Evolutionary conservation across 2,113 vertebrate genomes (phyloP).

Genomic region (Barnardius zonarius): DNA sequence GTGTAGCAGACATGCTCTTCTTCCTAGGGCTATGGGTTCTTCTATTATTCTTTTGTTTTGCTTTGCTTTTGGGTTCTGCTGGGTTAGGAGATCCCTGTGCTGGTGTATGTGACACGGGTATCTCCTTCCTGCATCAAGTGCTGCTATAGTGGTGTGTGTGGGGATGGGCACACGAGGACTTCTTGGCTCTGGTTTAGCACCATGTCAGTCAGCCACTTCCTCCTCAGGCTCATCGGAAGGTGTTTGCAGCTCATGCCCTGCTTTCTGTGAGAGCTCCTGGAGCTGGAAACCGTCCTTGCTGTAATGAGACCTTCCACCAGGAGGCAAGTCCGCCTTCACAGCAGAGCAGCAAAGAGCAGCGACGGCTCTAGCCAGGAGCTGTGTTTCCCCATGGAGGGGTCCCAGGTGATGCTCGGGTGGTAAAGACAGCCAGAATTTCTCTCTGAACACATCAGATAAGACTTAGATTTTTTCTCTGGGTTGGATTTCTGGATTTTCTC

Average conservation of each 20-base stretch:
- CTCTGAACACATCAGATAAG: not conserved
- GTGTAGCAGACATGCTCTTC: rapidly evolving
- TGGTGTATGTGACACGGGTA: rapidly evolving
- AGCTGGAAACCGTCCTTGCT: not conserved
- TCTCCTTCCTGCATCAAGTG: rapidly evolving
- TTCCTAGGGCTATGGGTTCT: not conserved
- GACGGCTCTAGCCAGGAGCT: not conserved
- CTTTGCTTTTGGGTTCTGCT: not conserved
- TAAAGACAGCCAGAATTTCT: not conserved
- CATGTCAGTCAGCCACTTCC: rapidly evolving
- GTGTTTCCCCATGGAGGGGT: not conserved
- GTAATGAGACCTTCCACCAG: slow-evolving; percentile 63
- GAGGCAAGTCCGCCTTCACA: slow-evolving; percentile 28
- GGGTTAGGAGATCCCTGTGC: not conserved
- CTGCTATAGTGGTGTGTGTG: rapidly evolving
- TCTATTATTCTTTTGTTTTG: not conserved
- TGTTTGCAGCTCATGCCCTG: not conserved
- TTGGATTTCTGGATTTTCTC: not conserved
- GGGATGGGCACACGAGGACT: not conserved
- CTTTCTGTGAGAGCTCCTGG: not conserved
- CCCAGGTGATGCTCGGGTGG: not conserved
- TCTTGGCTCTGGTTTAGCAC: not conserved
- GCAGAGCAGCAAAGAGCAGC: not conserved
- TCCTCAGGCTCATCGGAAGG: not conserved
- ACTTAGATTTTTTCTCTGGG: rapidly evolving